Evolutionary conservation across 2,113 vertebrate species (phyloP).

Genomic region (Marmota monax): DNA sequence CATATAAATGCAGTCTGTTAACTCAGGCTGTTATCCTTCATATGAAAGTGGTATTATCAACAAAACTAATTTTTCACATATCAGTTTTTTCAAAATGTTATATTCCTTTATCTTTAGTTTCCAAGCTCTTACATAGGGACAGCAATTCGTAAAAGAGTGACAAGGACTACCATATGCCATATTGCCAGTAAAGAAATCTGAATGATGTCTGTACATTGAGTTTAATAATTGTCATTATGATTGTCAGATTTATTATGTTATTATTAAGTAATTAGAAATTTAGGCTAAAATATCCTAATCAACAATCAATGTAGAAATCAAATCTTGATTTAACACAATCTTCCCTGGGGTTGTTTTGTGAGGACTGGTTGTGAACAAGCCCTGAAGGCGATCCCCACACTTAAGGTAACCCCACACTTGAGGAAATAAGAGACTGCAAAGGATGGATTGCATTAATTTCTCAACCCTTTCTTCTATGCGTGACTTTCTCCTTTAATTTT

Average conservation of each 20-base stretch:
- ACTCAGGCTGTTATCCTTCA: fast-evolving
- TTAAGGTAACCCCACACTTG: background rate
- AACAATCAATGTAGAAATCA: background rate
- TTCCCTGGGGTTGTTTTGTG: background rate
- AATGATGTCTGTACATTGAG: background rate
- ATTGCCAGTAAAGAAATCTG: background rate
- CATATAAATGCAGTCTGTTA: background rate
- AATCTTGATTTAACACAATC: background rate
- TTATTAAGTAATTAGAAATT: conserved; percentile 33
- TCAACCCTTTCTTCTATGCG: background rate
- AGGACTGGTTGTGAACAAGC: background rate
- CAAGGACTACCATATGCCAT: background rate
- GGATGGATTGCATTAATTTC: background rate
- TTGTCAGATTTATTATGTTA: background rate
- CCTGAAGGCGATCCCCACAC: background rate
- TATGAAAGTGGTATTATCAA: background rate
- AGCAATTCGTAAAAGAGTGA: background rate
- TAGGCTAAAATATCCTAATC: background rate
- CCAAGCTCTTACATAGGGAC: background rate
- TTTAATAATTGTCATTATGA: background rate
- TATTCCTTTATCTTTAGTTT: conserved; percentile 25
- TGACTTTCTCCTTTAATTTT: background rate
- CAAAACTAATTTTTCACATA: background rate
- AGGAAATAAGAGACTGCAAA: background rate
- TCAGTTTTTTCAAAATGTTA: background rate